These are phyloP conservation scores for Caerostris darwini DNA, from an alignment of 1,140 invertebrate genomes.

Conservation along the genomic window DNA sequence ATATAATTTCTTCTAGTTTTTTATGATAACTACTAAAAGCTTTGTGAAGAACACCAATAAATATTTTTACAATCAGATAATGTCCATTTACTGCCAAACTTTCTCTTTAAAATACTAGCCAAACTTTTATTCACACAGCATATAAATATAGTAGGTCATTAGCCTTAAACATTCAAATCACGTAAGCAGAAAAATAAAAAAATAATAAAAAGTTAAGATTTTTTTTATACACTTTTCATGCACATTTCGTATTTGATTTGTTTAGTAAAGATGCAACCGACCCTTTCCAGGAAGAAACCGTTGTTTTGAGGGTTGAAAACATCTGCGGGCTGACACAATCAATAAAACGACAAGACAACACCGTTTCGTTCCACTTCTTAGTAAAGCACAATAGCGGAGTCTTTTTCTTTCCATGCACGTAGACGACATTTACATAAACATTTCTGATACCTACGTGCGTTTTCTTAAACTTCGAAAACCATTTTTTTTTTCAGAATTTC, in stretches of 20 bases:
- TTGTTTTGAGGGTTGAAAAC: neutral
- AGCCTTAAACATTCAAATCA: too few relatives aligned
- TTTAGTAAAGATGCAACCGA: neutral
- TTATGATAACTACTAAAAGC: too few relatives aligned
- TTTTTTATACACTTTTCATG: neutral
- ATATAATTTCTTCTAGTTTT: too few relatives aligned
- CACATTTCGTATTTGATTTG: neutral
- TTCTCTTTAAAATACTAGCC: too few relatives aligned
- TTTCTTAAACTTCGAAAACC: neutral
- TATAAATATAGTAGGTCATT: too few relatives aligned
- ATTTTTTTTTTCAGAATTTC: neutral
- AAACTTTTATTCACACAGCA: too few relatives aligned
- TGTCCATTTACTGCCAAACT: too few relatives aligned
- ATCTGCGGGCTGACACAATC: neutral
- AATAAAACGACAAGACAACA: neutral
- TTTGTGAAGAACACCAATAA: too few relatives aligned
- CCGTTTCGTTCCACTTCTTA: neutral
- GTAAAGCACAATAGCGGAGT: neutral
- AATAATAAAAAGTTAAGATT: too few relatives aligned
- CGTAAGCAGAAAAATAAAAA: too few relatives aligned
- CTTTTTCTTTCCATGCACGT: neutral
- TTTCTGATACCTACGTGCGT: neutral
- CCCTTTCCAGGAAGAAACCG: neutral
- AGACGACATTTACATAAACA: neutral
- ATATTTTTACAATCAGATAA: too few relatives aligned